These are phyloP conservation scores for Manis pentadactyla DNA, from an alignment of 2,797 vertebrate species.

Conservation along the genomic window DNA sequence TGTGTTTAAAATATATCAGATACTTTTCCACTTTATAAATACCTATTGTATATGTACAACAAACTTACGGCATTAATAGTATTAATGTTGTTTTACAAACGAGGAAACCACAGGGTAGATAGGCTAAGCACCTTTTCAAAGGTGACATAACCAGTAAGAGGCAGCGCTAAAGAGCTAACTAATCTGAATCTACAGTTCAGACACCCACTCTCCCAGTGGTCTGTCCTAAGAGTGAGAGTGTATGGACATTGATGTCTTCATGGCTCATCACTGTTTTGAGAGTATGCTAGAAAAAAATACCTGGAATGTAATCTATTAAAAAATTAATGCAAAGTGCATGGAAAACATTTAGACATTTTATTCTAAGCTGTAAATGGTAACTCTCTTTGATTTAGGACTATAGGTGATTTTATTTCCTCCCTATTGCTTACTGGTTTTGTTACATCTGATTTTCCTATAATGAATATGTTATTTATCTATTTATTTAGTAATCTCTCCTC, in stretches of 20 bases:
- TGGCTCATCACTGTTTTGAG: background rate
- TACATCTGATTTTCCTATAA: background rate
- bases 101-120: background rate
- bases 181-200: background rate
- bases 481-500: background rate
- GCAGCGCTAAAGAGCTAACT: background rate
- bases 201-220: background rate
- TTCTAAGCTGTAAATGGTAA: background rate
- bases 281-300: background rate
- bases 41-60: background rate
- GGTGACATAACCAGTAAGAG: background rate
- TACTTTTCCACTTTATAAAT: background rate
- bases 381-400: background rate
- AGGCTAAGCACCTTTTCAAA: background rate
- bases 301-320: background rate
- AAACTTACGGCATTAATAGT: background rate
- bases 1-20: background rate
- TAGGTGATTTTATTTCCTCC: background rate
- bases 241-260: background rate
- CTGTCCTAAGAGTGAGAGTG: background rate
- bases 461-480: background rate
- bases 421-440: background rate
- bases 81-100: background rate
- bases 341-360: background rate
- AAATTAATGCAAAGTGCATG: background rate